These are phyloP conservation scores for Meganola albula DNA, from an alignment of 2,888 invertebrate species.

Conservation along the genomic window DNA sequence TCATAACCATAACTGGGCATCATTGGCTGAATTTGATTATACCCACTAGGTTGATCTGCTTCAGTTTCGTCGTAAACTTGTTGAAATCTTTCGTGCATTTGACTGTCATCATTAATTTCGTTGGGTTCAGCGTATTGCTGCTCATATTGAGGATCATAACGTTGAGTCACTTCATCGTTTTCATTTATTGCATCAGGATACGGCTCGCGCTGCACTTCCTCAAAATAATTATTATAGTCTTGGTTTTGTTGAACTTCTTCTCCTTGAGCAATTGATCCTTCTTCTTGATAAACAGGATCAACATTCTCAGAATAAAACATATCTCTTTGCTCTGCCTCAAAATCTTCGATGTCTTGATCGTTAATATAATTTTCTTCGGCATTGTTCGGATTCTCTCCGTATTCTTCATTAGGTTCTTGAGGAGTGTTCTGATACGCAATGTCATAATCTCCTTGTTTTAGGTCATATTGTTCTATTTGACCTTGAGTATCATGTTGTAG, in stretches of 20 bases:
- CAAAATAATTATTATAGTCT: conserved; percentile 46
- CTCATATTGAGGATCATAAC: conserved; percentile 53
- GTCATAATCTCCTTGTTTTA: conserved; percentile 2
- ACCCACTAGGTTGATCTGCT: conserved; percentile 6
- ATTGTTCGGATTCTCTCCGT: conserved; percentile 3
- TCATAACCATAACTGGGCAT: conserved; percentile 3
- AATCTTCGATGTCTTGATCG: conserved; percentile 40
- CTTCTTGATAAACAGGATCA: conserved; percentile 28
- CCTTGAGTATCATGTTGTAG: conserved; percentile 17
- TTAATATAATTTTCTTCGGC: conserved; percentile 3
- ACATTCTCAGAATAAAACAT: conserved; percentile 51
- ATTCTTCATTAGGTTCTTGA: conserved; percentile 9
- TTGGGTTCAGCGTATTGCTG: conserved; percentile 41
- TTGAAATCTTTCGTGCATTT: neutral
- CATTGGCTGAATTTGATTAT: conserved; percentile 2
- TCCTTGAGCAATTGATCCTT: conserved; percentile 21
- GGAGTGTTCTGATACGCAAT: conserved; percentile 12
- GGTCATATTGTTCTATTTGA: neutral
- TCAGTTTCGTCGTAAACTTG: conserved; percentile 6
- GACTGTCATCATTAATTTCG: conserved; percentile 14
- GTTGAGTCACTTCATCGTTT: conserved; percentile 45
- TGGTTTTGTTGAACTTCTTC: conserved; percentile 31
- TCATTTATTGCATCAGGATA: conserved; percentile 43
- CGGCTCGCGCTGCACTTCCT: conserved; percentile 34
- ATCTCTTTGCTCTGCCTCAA: conserved; percentile 48